phyloP scores from a whole-genome alignment of 2,113 vertebrate species.

The Lonchura striata region DNA sequence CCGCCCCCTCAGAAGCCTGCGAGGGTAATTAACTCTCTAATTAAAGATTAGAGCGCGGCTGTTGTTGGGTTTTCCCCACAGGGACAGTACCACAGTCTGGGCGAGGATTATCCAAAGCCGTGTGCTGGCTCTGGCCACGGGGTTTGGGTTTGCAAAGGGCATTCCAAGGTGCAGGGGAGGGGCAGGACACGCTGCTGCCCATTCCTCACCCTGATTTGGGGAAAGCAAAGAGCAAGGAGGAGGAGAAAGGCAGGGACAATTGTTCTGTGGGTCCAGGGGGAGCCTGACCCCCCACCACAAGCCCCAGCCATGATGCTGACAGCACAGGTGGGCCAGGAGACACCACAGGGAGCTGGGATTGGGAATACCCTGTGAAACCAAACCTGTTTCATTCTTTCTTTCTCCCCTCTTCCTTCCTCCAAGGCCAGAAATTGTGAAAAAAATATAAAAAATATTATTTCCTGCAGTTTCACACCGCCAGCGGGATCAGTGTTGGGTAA shows the following conservation, averaged over 20 bases:
- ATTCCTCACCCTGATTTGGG: neutral
- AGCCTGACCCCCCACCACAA: neutral
- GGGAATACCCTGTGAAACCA: neutral
- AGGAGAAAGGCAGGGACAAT: neutral
- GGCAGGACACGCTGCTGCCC: rapidly evolving
- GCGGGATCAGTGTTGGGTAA: neutral
- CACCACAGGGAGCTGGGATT: neutral
- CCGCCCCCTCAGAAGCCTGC: neutral
- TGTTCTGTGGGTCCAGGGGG: neutral
- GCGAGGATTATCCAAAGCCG: neutral
- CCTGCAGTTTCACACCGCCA: rapidly evolving
- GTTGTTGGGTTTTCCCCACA: neutral
- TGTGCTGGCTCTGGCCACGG: rapidly evolving
- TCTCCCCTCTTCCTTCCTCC: neutral
- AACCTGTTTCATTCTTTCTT: rapidly evolving
- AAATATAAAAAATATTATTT: too few species aligned
- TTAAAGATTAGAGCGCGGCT: neutral
- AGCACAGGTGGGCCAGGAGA: neutral
- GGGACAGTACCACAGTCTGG: neutral
- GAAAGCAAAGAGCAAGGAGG: neutral
- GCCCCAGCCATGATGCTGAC: neutral
- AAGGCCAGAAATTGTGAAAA: neutral
- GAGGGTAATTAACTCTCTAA: constrained; percentile 37
- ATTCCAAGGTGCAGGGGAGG: neutral
- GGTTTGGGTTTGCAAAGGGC: neutral